Evolutionary conservation across 2,888 invertebrate species (phyloP).

Genomic region (Caenorhabditis virilis): DNA sequence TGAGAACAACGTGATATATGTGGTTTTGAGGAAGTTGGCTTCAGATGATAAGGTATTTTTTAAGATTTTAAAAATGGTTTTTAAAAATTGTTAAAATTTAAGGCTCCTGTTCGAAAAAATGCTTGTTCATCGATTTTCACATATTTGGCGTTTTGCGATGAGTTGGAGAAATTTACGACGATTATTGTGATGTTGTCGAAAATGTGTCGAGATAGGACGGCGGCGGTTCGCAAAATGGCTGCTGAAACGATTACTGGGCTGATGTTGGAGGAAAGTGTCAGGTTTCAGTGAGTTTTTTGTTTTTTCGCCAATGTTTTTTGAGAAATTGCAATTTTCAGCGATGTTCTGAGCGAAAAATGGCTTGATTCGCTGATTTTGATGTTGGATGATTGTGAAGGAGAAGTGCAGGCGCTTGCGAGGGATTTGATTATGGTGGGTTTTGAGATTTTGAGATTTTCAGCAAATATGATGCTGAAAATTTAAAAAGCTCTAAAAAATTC

Average conservation of each 20-base stretch:
- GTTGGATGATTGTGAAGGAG: slow-evolving; percentile 30
- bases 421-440: slow-evolving; percentile 22
- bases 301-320: neutral
- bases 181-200: slow-evolving; percentile 1
- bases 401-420: slow-evolving; percentile 25
- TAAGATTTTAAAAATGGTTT: neutral
- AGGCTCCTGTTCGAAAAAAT: slow-evolving; percentile 27
- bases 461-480: too few species aligned
- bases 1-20: slow-evolving; percentile 22
- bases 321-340: slow-evolving; percentile 8
- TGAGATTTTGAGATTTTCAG: too few species aligned
- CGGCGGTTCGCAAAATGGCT: slow-evolving; percentile 14
- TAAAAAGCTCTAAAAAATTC: too few species aligned
- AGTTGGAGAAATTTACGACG: slow-evolving; percentile 16
- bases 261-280: slow-evolving; percentile 12
- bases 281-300: slow-evolving; percentile 14
- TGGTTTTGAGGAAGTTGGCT: slow-evolving; percentile 13
- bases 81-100: too few species aligned
- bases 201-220: slow-evolving; percentile 25
- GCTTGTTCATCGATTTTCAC: slow-evolving; percentile 3
- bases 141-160: slow-evolving; percentile 12
- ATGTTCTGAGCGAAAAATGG: slow-evolving; percentile 24
- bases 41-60: slow-evolving; percentile 16
- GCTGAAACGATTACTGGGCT: slow-evolving; percentile 23
- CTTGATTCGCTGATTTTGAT: slow-evolving; percentile 20